These are phyloP conservation scores for Timema cristinae DNA, from an alignment of 2,888 invertebrate species.

Conservation along the genomic window DNA sequence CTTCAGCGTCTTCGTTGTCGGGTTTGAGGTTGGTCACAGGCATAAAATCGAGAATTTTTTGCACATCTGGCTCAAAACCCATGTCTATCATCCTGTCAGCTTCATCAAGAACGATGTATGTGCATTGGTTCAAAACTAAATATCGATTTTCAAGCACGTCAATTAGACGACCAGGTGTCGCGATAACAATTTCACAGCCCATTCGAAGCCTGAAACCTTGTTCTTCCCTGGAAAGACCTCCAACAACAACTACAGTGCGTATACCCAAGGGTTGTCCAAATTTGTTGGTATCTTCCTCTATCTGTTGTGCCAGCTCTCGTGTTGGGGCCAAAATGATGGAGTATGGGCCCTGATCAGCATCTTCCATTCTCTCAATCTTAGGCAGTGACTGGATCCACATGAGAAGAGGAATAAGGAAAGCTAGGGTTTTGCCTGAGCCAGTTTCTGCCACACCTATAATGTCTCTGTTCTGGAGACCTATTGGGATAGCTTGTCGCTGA, in stretches of 20 bases:
- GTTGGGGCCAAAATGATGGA: constrained; percentile 99
- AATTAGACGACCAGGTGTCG: constrained; percentile 98
- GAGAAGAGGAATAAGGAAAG: constrained; percentile 93
- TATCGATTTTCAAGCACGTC: constrained; percentile 98
- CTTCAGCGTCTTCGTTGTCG: constrained; percentile 97
- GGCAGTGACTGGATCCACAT: constrained; percentile 98
- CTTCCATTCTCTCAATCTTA: constrained; percentile 87
- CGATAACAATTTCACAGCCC: constrained; percentile 99
- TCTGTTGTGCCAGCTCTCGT: constrained; percentile 98
- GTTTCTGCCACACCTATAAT: constrained; percentile 99
- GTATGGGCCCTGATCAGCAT: constrained; percentile 94
- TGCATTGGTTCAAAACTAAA: constrained; percentile 93
- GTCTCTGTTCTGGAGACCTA: constrained; percentile 84
- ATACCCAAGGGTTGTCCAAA: constrained; percentile 93
- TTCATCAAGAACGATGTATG: constrained; percentile 93
- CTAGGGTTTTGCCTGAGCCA: constrained; percentile 97
- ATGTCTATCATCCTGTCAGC: constrained; percentile 99
- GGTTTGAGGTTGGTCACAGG: constrained; percentile 98
- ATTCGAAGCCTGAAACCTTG: constrained; percentile 94
- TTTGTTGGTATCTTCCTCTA: constrained; percentile 97
- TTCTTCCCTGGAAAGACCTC: constrained; percentile 94
- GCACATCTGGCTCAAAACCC: constrained; percentile 98
- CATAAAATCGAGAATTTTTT: constrained; percentile 96
- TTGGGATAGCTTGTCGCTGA: constrained; percentile 98
- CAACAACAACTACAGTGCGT: constrained; percentile 96